Base-by-base conservation (phyloP, 1,140 invertebrate species). In the Orius insidiosus region DNA sequence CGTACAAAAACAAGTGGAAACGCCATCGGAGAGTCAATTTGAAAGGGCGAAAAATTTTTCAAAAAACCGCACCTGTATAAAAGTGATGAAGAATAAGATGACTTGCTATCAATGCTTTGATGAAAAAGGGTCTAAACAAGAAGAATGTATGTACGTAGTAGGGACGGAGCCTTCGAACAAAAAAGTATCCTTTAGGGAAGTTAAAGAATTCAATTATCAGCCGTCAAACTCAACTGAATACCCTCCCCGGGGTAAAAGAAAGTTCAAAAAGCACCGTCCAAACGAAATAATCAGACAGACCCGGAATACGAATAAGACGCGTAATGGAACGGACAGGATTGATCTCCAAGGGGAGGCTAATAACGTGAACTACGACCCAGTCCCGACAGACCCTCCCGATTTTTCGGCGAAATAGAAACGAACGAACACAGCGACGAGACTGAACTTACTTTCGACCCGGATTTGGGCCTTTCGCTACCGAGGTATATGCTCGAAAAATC, bases 131-230 rank as follows among this genome's bases (percentile, higher is more conserved):
- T 61, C 75, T 14, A 71, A 74, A 56, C 70, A 80, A 52, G 78
- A 82, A 60, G 78, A 80, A 60, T 82, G 78, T 54, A 79, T 78
- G 67, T 80, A 74, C 58, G 67, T 80, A 1, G 74, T 72, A 5
- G 72, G 59, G 2, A 58, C 56, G 1, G 54, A 57, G 14, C 55
- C 57, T 1, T 49, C 52, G 33, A 43, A 33, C 8, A 54, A 56
- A 44, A 52, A 55, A 13, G 10, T 55, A 7, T 50, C 52, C 3
- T 58, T 54, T 37, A 48, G 54, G 8, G 52, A 58, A 34, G 45
- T 47, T 1, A 53, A 55, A 45, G 44, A 56, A 47, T 52, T 49
- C 16, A 31, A 38, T 13, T 39, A 49, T 6, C 30, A 48, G 3
- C 16, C 45, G 4, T 10, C 45, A 5, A 16, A 18, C 19, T 15